Conservation (phyloP, 1,140 invertebrate species). For the Hylyphantes graminicola region DNA sequence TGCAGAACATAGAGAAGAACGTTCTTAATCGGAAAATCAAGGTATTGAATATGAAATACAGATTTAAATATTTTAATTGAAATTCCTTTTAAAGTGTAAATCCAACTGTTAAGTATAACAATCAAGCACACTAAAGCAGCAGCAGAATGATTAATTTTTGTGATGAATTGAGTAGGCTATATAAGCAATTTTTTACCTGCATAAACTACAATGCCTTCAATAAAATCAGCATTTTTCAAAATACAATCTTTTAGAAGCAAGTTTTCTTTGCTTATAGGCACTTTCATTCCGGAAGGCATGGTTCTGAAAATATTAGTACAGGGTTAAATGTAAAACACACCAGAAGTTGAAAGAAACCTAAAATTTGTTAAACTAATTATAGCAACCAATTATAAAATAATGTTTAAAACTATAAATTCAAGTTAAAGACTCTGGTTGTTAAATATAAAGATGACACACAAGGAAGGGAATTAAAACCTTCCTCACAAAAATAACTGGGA, state of each 20-base stretch:
- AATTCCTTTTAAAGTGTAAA: conserved; percentile 16
- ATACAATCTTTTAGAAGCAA: conserved; percentile 92
- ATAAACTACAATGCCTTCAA: conserved; percentile 97
- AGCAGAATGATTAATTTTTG: not conserved
- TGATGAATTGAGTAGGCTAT: not conserved
- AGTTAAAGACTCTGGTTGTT: too few species aligned
- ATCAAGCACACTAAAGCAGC: too few species aligned
- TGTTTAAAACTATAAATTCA: too few species aligned
- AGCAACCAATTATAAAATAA: not conserved
- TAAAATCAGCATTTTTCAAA: conserved; percentile 91
- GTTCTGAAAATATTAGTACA: conserved; percentile 67
- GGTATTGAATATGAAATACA: conserved; percentile 11
- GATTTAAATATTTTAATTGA: not conserved
- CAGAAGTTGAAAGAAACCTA: not conserved
- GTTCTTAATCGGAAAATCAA: not conserved
- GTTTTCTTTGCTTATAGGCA: conserved; percentile 92
- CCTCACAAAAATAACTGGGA: too few species aligned
- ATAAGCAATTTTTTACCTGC: conserved; percentile 74
- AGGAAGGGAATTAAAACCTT: too few species aligned
- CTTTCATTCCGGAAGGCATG: conserved; percentile 79
- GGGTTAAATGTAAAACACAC: not conserved
- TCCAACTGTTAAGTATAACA: not conserved
- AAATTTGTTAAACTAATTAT: not conserved
- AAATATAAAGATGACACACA: too few species aligned
- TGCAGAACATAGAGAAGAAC: not conserved